These are phyloP conservation scores for Phrynocephalus forsythii DNA, from an alignment of 2,797 vertebrate species.

Conservation along the genomic window DNA sequence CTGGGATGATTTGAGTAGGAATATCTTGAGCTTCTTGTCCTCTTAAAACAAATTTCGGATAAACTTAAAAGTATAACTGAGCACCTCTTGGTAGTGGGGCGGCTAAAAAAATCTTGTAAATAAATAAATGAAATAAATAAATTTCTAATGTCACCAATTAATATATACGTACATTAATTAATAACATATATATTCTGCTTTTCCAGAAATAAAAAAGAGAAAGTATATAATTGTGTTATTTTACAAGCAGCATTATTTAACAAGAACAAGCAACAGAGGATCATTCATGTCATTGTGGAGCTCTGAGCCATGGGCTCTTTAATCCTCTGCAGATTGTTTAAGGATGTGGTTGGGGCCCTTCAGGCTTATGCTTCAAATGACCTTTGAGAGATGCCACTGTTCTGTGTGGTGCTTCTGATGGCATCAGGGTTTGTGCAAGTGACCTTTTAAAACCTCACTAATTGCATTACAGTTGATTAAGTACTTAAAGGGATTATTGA, in stretches of 20 bases:
- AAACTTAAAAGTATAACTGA: not conserved
- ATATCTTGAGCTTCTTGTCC: too few relatives aligned
- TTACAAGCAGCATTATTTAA: not conserved
- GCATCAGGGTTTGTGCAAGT: conserved; percentile 26
- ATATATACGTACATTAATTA: accelerated
- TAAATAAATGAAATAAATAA: too few relatives aligned
- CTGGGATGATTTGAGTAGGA: not conserved
- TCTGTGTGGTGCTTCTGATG: not conserved
- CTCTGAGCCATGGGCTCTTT: not conserved
- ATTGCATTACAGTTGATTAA: conserved; percentile 67
- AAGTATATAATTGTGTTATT: not conserved
- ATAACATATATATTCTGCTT: not conserved
- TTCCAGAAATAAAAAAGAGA: not conserved
- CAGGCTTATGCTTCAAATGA: not conserved
- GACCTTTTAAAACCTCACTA: conserved; percentile 68
- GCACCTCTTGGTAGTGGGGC: too few relatives aligned
- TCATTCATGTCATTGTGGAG: not conserved
- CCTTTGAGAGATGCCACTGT: not conserved
- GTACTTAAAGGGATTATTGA: conserved; percentile 62
- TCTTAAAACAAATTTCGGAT: not conserved
- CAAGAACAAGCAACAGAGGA: not conserved
- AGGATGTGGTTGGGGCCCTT: accelerated
- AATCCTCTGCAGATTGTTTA: not conserved
- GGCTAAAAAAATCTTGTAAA: too few relatives aligned
- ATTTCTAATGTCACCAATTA: not conserved